These are phyloP conservation scores for Ptilorrhoa leucosticta DNA, from an alignment of 2,113 vertebrate genomes.

Conservation along the genomic window DNA sequence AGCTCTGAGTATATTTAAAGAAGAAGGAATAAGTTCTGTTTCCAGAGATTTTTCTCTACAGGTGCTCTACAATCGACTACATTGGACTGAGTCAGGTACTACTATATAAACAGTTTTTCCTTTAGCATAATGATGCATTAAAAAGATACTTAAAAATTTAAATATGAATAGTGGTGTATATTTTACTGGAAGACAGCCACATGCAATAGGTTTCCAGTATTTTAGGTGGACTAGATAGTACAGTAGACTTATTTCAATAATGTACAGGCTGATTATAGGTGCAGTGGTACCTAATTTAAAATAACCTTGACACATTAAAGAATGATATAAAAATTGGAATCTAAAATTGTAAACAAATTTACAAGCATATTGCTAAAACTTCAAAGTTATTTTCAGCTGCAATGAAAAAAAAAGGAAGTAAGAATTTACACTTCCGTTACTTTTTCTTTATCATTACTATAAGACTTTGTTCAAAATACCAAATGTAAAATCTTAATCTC, in stretches of 20 bases:
- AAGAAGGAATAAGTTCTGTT: constrained; percentile 67
- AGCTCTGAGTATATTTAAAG: constrained; percentile 72
- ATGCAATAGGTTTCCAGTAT: not conserved
- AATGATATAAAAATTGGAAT: not conserved
- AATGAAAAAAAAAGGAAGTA: not conserved
- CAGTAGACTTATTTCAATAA: not conserved
- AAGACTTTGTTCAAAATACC: not conserved
- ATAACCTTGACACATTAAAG: not conserved
- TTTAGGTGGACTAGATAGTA: not conserved
- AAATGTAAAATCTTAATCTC: not conserved
- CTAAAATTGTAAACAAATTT: not conserved
- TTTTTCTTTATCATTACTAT: not conserved
- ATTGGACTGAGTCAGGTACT: constrained; percentile 66
- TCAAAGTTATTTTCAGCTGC: not conserved
- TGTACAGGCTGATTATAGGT: not conserved
- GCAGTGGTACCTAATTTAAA: not conserved
- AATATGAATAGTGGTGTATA: not conserved
- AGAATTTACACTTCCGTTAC: not conserved
- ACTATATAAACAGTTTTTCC: not conserved
- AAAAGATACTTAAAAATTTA: not conserved
- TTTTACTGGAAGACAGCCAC: not conserved
- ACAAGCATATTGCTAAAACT: not conserved
- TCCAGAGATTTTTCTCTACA: constrained; percentile 87
- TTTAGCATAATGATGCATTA: not conserved
- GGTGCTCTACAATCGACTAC: constrained; percentile 76